Conservation (phyloP, 2,888 invertebrate genomes). For the Dendrolimus houi region DNA sequence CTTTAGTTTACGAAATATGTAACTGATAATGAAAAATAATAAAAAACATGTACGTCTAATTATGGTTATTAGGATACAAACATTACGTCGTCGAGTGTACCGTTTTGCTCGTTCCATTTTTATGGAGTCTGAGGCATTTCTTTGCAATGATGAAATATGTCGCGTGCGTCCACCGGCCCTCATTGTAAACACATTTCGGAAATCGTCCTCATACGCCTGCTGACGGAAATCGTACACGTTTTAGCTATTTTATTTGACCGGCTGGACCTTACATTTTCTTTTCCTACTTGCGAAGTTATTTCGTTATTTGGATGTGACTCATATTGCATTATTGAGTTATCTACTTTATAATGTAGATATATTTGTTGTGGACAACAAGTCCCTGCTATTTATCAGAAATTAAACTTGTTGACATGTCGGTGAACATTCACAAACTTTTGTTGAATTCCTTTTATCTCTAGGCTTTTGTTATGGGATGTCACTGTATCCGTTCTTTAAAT, state of each 20-base stretch:
- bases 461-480: too few relatives aligned
- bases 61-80: slow-evolving; percentile 1
- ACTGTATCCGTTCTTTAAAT: too few relatives aligned
- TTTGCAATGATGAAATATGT: slow-evolving; percentile 69
- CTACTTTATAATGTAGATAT: too few relatives aligned
- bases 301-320: slow-evolving; percentile 16
- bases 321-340: background rate
- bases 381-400: too few relatives aligned
- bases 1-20: too few relatives aligned
- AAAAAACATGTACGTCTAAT: background rate
- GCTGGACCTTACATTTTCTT: slow-evolving; percentile 33
- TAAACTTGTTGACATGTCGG: too few relatives aligned
- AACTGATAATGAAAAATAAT: too few relatives aligned
- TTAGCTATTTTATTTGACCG: slow-evolving; percentile 45
- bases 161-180: slow-evolving; percentile 45
- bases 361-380: too few relatives aligned
- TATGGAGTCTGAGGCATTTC: slow-evolving; percentile 53
- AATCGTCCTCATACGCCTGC: slow-evolving; percentile 51
- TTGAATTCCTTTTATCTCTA: too few relatives aligned
- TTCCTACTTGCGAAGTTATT: slow-evolving; percentile 24
- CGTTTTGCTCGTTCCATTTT: slow-evolving; percentile 46
- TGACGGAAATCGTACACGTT: slow-evolving; percentile 50
- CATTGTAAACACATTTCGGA: slow-evolving; percentile 73
- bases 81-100: slow-evolving; percentile 27
- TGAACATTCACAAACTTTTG: too few relatives aligned